Conservation (phyloP, 2,888 invertebrate species). For the Synergus japonicus region DNA sequence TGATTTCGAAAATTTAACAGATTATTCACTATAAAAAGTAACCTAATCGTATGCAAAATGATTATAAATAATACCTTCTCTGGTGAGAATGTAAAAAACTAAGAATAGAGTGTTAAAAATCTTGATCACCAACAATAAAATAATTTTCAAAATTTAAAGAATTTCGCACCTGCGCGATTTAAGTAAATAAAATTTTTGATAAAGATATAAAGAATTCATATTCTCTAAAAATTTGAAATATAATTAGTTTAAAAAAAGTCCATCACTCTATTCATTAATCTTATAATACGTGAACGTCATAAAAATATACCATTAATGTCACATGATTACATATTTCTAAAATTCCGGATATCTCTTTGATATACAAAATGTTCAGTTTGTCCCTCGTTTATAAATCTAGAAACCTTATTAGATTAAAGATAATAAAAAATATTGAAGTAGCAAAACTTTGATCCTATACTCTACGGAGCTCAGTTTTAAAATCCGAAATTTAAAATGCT, state of each 20-base stretch:
- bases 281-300: neutral
- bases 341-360: neutral
- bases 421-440: neutral
- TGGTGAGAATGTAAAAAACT: neutral
- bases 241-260: neutral
- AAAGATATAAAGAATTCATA: neutral
- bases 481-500: neutral
- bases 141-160: neutral
- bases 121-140: neutral
- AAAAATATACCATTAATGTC: neutral
- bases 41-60: neutral
- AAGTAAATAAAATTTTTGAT: neutral
- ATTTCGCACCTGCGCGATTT: neutral
- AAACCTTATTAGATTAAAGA: neutral
- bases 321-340: neutral
- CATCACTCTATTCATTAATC: neutral
- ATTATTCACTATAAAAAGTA: neutral
- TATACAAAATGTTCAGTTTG: neutral
- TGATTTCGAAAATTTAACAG: neutral
- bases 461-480: neutral
- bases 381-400: neutral
- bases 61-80: too few relatives aligned
- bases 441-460: neutral
- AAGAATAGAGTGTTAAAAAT: constrained; percentile 6
- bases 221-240: neutral